Percentiles rank a stretch among this genome's conserved stretches.
These are phyloP conservation scores for Andrena haemorrhoa DNA, from an alignment of 2,888 invertebrate species.

Conservation along the genomic window DNA sequence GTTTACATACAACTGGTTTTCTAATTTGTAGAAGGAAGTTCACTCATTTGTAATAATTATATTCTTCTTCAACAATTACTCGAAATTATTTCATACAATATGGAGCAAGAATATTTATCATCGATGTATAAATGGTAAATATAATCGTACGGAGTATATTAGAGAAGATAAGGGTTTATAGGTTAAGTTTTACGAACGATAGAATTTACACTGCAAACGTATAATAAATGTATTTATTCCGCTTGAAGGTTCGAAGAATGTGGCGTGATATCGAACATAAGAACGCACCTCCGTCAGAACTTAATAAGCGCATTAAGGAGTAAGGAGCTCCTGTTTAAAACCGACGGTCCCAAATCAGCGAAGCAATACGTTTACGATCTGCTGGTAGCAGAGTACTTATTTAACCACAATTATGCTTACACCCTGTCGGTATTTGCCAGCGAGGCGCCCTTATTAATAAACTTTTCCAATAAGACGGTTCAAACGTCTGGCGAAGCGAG, in stretches of 20 bases:
- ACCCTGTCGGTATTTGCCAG: constrained; percentile 83
- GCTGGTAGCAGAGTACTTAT: constrained; percentile 82
- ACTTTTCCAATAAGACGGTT: constrained; percentile 76
- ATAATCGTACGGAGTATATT: background rate
- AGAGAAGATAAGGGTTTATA: constrained; percentile 11
- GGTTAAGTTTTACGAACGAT: constrained; percentile 19
- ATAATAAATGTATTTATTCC: constrained; percentile 7
- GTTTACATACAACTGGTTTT: constrained; percentile 22
- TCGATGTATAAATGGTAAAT: constrained; percentile 81
- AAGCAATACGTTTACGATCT: constrained; percentile 83
- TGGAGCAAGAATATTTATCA: constrained; percentile 80
- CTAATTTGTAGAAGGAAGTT: constrained; percentile 2
- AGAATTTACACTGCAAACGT: constrained; percentile 6
- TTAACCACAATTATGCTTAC: constrained; percentile 81
- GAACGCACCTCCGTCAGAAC: constrained; percentile 82
- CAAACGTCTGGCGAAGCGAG: constrained; percentile 39
- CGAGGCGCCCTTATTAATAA: constrained; percentile 81
- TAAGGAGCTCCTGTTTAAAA: constrained; percentile 76
- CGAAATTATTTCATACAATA: constrained; percentile 47
- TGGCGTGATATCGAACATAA: constrained; percentile 82
- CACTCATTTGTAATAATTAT: background rate
- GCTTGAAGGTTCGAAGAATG: constrained; percentile 81
- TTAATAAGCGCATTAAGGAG: constrained; percentile 81
- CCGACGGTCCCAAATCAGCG: constrained; percentile 76
- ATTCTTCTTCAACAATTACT: background rate